Base-by-base conservation (phyloP, 2,888 invertebrate species). In the Clistopyga incitator region DNA sequence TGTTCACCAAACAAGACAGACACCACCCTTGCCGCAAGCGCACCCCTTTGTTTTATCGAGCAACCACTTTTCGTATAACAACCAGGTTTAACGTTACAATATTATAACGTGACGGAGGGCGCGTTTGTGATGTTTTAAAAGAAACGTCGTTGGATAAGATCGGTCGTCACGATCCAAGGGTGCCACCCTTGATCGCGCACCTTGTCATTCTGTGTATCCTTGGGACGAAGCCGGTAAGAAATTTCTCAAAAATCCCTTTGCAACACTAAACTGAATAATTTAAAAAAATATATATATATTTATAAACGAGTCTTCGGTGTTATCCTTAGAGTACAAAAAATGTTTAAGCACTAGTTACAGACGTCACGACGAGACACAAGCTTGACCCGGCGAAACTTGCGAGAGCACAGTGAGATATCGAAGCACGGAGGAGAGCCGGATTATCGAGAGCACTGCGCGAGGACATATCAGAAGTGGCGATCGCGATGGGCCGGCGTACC, bases 1-100 rank as follows among this genome's bases (percentile, higher is more conserved):
- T 90, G 77, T 77, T 61, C 70, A 71, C 56, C 34, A 50, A 50
- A 61, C 61, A 25, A n/a, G 56, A 72, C 54, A 20, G 11, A 18
- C 42, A 20, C 38, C 34, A 67, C 52, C 20, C 47, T 74, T 15
- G 23, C 25, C 4, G n/a, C n/a, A n/a, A 23, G 34, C 64, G 15
- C 56, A 25, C 56, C 25, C 56, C 25, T 25, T 25, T 11, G 13
- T 25, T 25, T 25, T 11, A 10, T 23, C 13, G 23, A 23, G 25
- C 15, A 11, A 15, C 11, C 61, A 61, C 61, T 61, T 23, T 59
- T n/a, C 29, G 25, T 6, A 52, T 52, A 52, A 59, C 15, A 13
- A 29, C 59, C 6, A n/a, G 15, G 61, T 15, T 18, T 10, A n/a
- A 6, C 34, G n/a, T 47, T 47, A 50, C 18, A 2, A 50, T 47